Evolutionary conservation across 2,888 invertebrate genomes (phyloP).

Genomic region (Ctenicera cuprea): DNA sequence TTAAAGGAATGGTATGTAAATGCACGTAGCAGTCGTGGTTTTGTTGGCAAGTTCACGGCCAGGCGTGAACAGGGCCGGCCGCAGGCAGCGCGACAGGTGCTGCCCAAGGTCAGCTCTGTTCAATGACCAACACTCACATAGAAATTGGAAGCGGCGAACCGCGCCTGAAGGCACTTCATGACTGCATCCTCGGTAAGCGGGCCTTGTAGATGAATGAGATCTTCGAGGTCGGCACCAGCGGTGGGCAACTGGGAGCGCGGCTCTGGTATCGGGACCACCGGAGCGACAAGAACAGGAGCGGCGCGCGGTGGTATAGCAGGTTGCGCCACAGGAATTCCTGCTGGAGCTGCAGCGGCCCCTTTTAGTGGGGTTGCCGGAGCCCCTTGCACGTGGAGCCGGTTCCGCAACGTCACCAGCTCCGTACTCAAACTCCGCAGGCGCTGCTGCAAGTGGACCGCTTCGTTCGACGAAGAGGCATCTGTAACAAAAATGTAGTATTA

Average conservation of each 20-base stretch:
- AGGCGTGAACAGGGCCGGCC: slow-evolving; percentile 64
- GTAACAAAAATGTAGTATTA: slow-evolving; percentile 68
- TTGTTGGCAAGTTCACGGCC: slow-evolving; percentile 66
- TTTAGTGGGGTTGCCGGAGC: slow-evolving; percentile 71
- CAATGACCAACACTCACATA: slow-evolving; percentile 82
- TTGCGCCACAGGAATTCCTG: slow-evolving; percentile 66
- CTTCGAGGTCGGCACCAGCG: slow-evolving; percentile 80
- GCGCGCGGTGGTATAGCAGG: slow-evolving; percentile 70
- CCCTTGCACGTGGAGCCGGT: slow-evolving; percentile 88
- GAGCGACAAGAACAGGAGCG: slow-evolving; percentile 57
- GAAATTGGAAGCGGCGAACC: slow-evolving; percentile 90
- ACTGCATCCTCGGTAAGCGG: slow-evolving; percentile 96
- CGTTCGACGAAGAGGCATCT: slow-evolving; percentile 97
- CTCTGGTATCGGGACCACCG: slow-evolving; percentile 57
- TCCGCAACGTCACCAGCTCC: slow-evolving; percentile 93
- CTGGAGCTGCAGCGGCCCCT: slow-evolving; percentile 66
- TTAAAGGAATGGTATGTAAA: slow-evolving; percentile 62
- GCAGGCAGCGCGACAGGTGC: slow-evolving; percentile 59
- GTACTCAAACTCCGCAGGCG: slow-evolving; percentile 92
- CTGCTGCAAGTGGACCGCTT: slow-evolving; percentile 94
- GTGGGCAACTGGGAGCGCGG: slow-evolving; percentile 53
- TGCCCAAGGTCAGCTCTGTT: slow-evolving; percentile 66
- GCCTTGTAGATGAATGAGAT: slow-evolving; percentile 93
- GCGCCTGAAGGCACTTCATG: slow-evolving; percentile 91
- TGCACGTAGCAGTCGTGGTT: slow-evolving; percentile 59